Conservation (phyloP, 2,888 invertebrate genomes). For the Euproctis similis region DNA sequence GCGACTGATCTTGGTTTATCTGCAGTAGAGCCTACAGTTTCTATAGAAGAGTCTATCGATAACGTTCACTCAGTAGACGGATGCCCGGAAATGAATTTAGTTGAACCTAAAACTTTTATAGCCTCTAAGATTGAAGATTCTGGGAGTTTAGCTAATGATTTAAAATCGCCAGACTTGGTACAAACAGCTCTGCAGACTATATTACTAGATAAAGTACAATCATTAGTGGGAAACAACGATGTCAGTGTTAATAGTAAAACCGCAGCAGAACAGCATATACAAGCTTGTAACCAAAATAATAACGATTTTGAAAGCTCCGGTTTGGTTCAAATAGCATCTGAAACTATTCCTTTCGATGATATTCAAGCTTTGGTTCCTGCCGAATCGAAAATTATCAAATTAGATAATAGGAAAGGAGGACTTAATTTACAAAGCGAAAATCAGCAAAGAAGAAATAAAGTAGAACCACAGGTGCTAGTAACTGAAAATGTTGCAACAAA, state of each 20-base stretch:
- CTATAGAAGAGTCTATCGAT: constrained; percentile 7
- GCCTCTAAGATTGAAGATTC: constrained; percentile 10
- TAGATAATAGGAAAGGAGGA: constrained; percentile 1
- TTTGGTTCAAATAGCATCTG: constrained; percentile 58
- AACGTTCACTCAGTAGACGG: constrained; percentile 18
- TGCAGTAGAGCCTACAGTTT: constrained; percentile 4
- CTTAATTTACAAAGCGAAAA: constrained; percentile 7
- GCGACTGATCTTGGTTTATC: constrained; percentile 7
- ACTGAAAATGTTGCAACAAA: constrained; percentile 1
- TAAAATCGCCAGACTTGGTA: constrained; percentile 35
- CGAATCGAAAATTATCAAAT: constrained; percentile 3
- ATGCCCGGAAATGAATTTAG: constrained; percentile 15
- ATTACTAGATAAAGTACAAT: constrained; percentile 54
- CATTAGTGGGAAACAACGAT: constrained; percentile 12
- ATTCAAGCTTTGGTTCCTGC: constrained; percentile 39
- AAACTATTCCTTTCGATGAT: constrained; percentile 66
- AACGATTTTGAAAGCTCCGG: constrained; percentile 21
- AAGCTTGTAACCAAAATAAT: constrained; percentile 6
- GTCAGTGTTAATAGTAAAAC: too few relatives aligned
- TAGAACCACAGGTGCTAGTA: constrained; percentile 2
- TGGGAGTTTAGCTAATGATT: constrained; percentile 9
- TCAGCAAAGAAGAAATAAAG: constrained; percentile 6
- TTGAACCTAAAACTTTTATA: constrained; percentile 18
- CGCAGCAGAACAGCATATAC: constrained; percentile 12
- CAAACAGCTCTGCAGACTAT: constrained; percentile 70